Evolutionary conservation across 2,797 vertebrate species (phyloP).

Genomic region (Megalops cyprinoides): DNA sequence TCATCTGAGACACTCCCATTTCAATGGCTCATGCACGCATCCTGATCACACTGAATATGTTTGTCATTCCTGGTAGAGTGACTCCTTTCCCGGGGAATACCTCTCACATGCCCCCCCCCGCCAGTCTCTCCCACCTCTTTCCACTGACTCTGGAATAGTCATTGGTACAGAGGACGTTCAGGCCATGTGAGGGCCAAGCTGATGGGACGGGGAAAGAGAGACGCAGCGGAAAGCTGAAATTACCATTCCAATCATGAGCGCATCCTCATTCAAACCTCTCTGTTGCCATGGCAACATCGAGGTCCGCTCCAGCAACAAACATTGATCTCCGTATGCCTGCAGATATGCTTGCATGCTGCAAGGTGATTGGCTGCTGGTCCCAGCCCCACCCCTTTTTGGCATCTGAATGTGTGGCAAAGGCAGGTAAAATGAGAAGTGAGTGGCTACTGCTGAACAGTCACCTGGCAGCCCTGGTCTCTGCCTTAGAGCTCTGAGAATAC

Average conservation of each 20-base stretch:
- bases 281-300: constrained; percentile 56
- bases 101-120: neutral
- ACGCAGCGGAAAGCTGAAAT: neutral
- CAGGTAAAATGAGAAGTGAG: too few relatives aligned
- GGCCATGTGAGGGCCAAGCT: too few relatives aligned
- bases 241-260: constrained; percentile 31
- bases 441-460: too few relatives aligned
- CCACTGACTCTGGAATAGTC: neutral
- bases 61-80: neutral
- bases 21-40: neutral
- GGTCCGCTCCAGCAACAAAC: constrained; percentile 50
- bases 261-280: constrained; percentile 27
- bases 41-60: neutral
- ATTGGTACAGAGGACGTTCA: neutral
- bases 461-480: too few relatives aligned
- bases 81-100: too few relatives aligned
- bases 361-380: too few relatives aligned
- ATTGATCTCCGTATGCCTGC: constrained; percentile 43
- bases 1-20: neutral
- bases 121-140: neutral
- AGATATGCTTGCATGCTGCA: too few relatives aligned
- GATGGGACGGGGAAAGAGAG: neutral
- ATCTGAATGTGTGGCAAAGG: too few relatives aligned
- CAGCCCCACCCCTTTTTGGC: too few relatives aligned
- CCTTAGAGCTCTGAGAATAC: too few relatives aligned